These are phyloP conservation scores for Magallana gigas DNA, from an alignment of 1,140 invertebrate species.

Conservation along the genomic window DNA sequence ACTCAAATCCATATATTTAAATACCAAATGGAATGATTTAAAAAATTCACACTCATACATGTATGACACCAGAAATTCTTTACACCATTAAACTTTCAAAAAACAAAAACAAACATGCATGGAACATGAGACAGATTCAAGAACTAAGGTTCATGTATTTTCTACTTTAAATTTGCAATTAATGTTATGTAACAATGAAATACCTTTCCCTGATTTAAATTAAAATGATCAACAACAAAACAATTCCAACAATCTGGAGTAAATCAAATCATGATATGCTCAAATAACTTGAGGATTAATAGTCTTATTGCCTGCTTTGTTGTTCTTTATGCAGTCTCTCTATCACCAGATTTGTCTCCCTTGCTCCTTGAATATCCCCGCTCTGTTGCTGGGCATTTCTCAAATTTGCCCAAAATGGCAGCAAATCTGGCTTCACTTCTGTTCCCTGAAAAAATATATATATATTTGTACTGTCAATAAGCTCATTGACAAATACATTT, in stretches of 20 bases:
- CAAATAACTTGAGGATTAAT: neutral
- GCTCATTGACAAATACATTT: no score
- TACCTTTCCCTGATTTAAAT: no score
- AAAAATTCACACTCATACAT: neutral
- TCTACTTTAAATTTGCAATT: no score
- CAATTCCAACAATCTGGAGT: neutral
- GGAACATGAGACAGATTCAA: no score
- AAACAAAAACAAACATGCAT: no score
- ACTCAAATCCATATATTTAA: no score
- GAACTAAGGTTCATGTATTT: no score
- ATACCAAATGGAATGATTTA: neutral
- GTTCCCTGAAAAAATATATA: slow-evolving; percentile 62
- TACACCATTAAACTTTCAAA: neutral
- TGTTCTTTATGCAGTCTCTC: neutral
- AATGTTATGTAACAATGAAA: no score
- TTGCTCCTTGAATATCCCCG: slow-evolving; percentile 62
- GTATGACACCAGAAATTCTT: neutral
- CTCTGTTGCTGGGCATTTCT: slow-evolving; percentile 56
- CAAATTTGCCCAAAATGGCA: slow-evolving; percentile 65
- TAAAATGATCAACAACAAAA: no score
- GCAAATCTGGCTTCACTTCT: slow-evolving; percentile 61
- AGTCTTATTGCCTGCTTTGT: neutral
- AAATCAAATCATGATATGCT: neutral
- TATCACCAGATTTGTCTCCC: neutral
- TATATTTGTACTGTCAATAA: neutral